Evolutionary conservation across 2,797 vertebrate genomes (phyloP).

Genomic region (Manis crassicaudata): DNA sequence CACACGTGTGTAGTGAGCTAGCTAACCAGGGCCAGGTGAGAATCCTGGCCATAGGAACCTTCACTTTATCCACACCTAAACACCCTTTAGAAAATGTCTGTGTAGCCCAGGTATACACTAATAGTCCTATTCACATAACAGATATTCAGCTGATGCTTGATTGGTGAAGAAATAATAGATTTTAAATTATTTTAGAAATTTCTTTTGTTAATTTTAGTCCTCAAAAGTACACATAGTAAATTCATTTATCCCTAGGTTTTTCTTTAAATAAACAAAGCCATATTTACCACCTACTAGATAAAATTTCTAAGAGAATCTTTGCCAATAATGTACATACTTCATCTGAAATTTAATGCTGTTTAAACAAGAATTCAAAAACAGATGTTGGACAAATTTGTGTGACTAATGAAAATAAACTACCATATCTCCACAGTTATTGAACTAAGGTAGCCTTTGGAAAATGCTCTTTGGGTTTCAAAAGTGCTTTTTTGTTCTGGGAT

Average conservation of each 20-base stretch:
- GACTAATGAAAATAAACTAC: conserved; percentile 51
- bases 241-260: not conserved
- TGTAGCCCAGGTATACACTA: not conserved
- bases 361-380: conserved; percentile 49
- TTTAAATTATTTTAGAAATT: conserved; percentile 51
- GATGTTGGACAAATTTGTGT: conserved; percentile 54
- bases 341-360: conserved; percentile 60
- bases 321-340: conserved; percentile 39
- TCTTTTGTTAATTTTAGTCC: conserved; percentile 21
- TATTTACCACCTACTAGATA: not conserved
- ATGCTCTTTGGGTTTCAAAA: not conserved
- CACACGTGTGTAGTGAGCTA: too few relatives aligned
- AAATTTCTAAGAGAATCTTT: conserved; percentile 21
- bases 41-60: too few relatives aligned
- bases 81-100: not conserved
- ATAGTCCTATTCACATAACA: not conserved
- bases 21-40: too few relatives aligned
- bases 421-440: not conserved
- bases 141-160: not conserved
- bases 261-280: not conserved
- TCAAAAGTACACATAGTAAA: not conserved
- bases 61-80: too few relatives aligned
- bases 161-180: not conserved
- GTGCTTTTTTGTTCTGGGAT: not conserved
- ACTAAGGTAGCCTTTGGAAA: not conserved